Base-by-base conservation (phyloP, 2,797 vertebrate genomes). In the Vespertilio murinus region DNA sequence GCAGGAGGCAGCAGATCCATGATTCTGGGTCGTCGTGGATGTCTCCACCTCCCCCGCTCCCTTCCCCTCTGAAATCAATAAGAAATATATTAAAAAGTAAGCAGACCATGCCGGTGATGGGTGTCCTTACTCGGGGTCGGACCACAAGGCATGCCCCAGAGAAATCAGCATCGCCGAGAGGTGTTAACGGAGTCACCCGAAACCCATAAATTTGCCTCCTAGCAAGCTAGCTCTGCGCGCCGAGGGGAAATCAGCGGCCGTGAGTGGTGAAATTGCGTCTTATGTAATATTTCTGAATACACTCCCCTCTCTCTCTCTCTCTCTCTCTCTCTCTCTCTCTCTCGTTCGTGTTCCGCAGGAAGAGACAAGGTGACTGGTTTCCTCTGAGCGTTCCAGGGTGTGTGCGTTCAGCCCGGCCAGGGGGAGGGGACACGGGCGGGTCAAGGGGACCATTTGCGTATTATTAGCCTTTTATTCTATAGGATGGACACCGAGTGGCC, bases 271-370 rank as follows among this genome's bases (percentile, higher is more conserved):
- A 84, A 90, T 93, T 91, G 2, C 13, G 1, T 80, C 30, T 93
- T 89, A 52, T 56, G 18, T 83, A 70, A 77, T 78, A 38, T 95
- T 93, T n/a, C 59, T 70, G 30, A 69, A 25, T 93, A 42, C 47
- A 33, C 71, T 67, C 82, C 47, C 20, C 64, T 47, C n/a, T n/a
- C n/a, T n/a, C n/a, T n/a, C n/a, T n/a, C n/a, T n/a, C n/a, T n/a
- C n/a, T n/a, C n/a, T n/a, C n/a, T n/a, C n/a, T n/a, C n/a, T n/a
- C n/a, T n/a, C n/a, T n/a, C n/a, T n/a, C n/a, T n/a, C n/a, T n/a
- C 88, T 84, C 82, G 70, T 88, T 85, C 52, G 2, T 90, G 9
- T 92, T 92, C 42, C 25, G 45, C 30, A 16, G 54, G n/a, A 59
- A 84, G 79, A 67, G 47, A 30, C 23, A 65, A 91, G 54, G 18